Conservation (phyloP, 2,888 invertebrate genomes). For the Patella depressa region DNA sequence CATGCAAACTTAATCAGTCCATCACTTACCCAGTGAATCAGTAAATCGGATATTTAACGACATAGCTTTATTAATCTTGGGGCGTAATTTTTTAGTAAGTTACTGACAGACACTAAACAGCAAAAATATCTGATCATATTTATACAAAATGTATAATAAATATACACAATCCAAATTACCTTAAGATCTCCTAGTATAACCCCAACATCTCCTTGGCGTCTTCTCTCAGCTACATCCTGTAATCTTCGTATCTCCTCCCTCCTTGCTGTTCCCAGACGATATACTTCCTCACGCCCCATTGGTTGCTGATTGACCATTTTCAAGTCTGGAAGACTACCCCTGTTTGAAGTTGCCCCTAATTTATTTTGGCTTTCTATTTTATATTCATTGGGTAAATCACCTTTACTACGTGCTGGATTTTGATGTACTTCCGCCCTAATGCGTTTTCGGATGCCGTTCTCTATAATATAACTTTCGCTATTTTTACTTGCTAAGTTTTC, state of each 20-base stretch:
- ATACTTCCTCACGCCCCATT: constrained; percentile 96
- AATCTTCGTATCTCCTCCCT: constrained; percentile 94
- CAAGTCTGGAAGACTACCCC: constrained; percentile 92
- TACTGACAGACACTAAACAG: too few species aligned
- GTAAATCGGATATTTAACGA: too few species aligned
- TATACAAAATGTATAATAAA: too few species aligned
- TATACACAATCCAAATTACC: constrained; percentile 48
- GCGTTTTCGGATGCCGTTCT: constrained; percentile 70
- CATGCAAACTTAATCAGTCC: too few species aligned
- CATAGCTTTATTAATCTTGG: too few species aligned
- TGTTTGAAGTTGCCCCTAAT: constrained; percentile 44
- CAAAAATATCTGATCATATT: too few species aligned
- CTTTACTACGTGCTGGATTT: constrained; percentile 32
- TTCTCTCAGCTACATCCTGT: constrained; percentile 76
- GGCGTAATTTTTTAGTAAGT: too few species aligned
- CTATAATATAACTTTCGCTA: constrained; percentile 68
- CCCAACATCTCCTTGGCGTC: constrained; percentile 67
- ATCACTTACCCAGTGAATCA: too few species aligned
- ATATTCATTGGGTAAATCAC: constrained; percentile 76
- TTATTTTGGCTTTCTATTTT: constrained; percentile 77
- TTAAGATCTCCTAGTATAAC: constrained; percentile 69
- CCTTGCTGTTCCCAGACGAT: constrained; percentile 77
- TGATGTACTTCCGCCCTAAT: constrained; percentile 59
- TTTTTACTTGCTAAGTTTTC: constrained; percentile 58
- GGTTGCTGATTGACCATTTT: constrained; percentile 79